These are phyloP conservation scores for Tauraco erythrolophus DNA, from an alignment of 2,113 vertebrate species.

Conservation along the genomic window DNA sequence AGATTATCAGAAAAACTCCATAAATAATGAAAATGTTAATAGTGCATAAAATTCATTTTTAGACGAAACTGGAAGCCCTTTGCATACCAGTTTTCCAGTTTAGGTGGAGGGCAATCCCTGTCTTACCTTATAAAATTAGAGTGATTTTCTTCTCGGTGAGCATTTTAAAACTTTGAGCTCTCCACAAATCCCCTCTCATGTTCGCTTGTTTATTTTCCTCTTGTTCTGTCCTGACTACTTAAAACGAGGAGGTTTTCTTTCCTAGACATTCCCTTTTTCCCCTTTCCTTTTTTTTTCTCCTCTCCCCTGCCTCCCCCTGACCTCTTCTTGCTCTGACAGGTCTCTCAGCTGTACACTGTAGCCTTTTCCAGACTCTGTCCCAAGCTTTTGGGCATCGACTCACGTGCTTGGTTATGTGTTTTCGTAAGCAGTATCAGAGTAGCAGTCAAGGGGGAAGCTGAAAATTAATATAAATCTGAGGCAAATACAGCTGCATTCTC, in stretches of 20 bases:
- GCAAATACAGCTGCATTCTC: not conserved
- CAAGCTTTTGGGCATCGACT: not conserved
- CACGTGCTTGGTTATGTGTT: not conserved
- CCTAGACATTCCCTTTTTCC: not conserved
- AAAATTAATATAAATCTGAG: not conserved
- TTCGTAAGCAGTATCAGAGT: not conserved
- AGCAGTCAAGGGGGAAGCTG: not conserved
- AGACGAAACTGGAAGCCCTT: not conserved
- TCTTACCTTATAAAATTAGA: not conserved
- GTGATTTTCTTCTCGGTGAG: not conserved
- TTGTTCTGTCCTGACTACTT: not conserved
- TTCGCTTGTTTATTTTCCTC: not conserved
- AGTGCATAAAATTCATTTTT: conserved; percentile 34
- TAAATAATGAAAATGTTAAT: conserved; percentile 56
- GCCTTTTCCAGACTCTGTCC: not conserved
- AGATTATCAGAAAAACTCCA: conserved; percentile 37
- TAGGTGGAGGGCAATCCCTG: not conserved
- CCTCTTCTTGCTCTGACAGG: not conserved
- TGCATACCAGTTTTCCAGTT: not conserved
- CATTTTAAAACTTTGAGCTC: not conserved
- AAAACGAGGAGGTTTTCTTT: not conserved
- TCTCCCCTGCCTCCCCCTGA: fast-evolving
- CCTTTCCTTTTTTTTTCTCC: not conserved
- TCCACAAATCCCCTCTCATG: not conserved
- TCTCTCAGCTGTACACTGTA: not conserved